Conservation (phyloP, 2,888 invertebrate species). For the Cremastobaeus sp. region DNA sequence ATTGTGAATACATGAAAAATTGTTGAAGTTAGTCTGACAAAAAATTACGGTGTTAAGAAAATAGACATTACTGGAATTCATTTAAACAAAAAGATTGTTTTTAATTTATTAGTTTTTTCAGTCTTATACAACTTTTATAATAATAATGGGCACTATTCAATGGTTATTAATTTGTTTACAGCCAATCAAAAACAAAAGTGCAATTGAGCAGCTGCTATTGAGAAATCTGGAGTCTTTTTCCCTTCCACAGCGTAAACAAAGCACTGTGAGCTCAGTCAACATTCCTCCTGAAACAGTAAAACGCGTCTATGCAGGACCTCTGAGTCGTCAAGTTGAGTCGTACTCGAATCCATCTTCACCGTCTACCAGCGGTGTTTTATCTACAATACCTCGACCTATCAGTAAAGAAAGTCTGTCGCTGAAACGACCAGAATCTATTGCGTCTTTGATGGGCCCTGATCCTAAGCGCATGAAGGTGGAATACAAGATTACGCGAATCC, state of each 20-base stretch:
- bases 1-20: too few species aligned
- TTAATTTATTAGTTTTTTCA: conserved; percentile 15
- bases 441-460: neutral
- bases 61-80: too few species aligned
- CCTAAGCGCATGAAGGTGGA: conserved; percentile 29
- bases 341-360: neutral
- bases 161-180: conserved; percentile 54
- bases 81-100: too few species aligned
- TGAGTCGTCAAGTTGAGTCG: too few species aligned
- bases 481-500: conserved; percentile 13
- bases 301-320: too few species aligned
- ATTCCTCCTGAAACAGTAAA: neutral
- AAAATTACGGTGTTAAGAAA: too few species aligned
- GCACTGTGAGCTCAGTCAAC: neutral
- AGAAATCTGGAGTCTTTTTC: conserved; percentile 67
- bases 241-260: neutral
- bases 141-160: neutral
- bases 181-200: conserved; percentile 66
- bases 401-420: neutral
- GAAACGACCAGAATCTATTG: conserved; percentile 18
- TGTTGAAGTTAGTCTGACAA: too few species aligned
- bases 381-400: neutral
- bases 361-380: neutral
- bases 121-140: neutral
- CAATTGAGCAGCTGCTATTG: conserved; percentile 71